A percentile compares a stretch with the other conserved stretches of the same genome.
Conservation (phyloP, 2,797 vertebrate genomes). For the Enteromius thamalakanensis region DNA sequence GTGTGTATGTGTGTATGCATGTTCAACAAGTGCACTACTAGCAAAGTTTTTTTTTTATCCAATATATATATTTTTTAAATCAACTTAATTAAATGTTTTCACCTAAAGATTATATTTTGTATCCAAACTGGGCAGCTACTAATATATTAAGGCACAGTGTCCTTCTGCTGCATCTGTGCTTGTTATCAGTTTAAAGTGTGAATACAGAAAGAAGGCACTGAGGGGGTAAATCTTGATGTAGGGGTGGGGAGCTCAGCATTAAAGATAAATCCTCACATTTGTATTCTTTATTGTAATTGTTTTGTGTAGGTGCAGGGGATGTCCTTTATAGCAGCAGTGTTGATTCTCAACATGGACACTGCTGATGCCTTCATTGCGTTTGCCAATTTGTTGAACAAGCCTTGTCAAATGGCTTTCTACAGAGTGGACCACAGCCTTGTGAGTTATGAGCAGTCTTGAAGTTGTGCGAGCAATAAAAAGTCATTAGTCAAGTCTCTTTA, state of each 20-base stretch:
- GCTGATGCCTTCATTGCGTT: conserved; percentile 90
- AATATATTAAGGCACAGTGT: background rate
- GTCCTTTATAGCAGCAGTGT: conserved; percentile 86
- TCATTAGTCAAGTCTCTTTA: background rate
- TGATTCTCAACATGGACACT: conserved; percentile 89
- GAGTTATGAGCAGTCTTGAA: background rate
- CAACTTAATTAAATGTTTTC: too few species aligned
- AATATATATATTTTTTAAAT: too few species aligned
- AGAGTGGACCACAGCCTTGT: conserved; percentile 49
- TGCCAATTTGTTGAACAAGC: conserved; percentile 91
- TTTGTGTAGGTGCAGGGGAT: conserved; percentile 44
- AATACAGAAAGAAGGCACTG: background rate
- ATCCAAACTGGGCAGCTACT: too few species aligned
- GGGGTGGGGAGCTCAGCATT: background rate
- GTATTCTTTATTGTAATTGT: background rate
- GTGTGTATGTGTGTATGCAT: too few species aligned
- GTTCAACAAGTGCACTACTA: too few species aligned
- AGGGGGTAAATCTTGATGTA: background rate
- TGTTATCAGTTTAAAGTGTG: background rate
- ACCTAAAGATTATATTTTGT: too few species aligned
- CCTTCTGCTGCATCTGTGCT: background rate
- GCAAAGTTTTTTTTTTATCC: too few species aligned
- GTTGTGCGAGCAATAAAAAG: background rate
- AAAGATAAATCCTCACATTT: background rate
- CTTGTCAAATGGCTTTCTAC: conserved; percentile 76